These are phyloP conservation scores for Netelia fuscicornis DNA, from an alignment of 2,888 invertebrate genomes.

Conservation along the genomic window DNA sequence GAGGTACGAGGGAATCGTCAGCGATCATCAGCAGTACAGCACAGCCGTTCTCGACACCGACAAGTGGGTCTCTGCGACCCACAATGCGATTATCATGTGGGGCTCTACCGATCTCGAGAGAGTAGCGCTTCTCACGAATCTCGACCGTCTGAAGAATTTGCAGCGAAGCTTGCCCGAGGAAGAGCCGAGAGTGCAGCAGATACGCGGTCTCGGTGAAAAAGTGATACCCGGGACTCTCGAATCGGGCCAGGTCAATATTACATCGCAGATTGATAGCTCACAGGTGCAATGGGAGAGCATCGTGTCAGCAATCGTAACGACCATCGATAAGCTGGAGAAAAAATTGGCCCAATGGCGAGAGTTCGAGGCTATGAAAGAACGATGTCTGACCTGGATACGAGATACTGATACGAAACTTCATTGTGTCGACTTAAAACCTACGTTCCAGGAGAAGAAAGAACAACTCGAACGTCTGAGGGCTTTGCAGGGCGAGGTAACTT, in stretches of 20 bases:
- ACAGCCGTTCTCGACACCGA: slow-evolving; percentile 94
- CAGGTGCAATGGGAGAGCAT: slow-evolving; percentile 96
- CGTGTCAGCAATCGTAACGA: slow-evolving; percentile 90
- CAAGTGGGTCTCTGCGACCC: slow-evolving; percentile 94
- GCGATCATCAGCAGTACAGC: slow-evolving; percentile 95
- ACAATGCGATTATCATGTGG: slow-evolving; percentile 93
- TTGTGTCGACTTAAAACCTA: slow-evolving; percentile 94
- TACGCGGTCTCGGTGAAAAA: slow-evolving; percentile 94
- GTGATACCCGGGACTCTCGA: slow-evolving; percentile 95
- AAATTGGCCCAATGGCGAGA: slow-evolving; percentile 96
- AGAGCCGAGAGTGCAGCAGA: slow-evolving; percentile 92
- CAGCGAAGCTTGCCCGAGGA: slow-evolving; percentile 94
- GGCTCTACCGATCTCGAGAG: slow-evolving; percentile 94
- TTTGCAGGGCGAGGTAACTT: slow-evolving; percentile 91
- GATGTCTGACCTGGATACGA: slow-evolving; percentile 94
- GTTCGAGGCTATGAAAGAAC: slow-evolving; percentile 94
- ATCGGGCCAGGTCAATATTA: slow-evolving; percentile 93
- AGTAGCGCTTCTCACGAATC: slow-evolving; percentile 93
- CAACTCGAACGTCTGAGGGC: slow-evolving; percentile 92
- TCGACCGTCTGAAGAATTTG: slow-evolving; percentile 92
- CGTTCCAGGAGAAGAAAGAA: slow-evolving; percentile 92
- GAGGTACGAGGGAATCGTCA: slow-evolving; percentile 94
- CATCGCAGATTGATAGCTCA: slow-evolving; percentile 94
- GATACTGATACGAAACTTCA: slow-evolving; percentile 95
- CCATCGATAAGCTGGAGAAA: slow-evolving; percentile 92